phyloP scores from a whole-genome alignment of 2,888 invertebrate species.

The Himalopsyche kuldschensis region DNA sequence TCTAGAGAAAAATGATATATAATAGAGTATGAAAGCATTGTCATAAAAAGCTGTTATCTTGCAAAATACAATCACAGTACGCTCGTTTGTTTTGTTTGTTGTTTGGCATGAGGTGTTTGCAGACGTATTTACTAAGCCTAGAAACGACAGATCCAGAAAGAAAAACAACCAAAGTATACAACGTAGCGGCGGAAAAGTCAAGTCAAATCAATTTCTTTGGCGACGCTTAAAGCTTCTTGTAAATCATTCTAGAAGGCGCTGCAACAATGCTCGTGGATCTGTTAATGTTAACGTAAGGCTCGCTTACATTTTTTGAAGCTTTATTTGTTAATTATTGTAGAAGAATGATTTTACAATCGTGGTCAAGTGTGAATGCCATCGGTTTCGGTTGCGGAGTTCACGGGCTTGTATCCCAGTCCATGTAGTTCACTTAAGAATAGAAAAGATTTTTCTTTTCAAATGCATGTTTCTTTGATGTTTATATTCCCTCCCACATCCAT shows the following conservation, averaged over 20 bases:
- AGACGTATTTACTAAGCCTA: neutral
- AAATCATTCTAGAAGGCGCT: neutral
- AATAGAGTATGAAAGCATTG: neutral
- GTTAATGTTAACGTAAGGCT: neutral
- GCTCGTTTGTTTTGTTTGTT: neutral
- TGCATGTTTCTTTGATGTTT: too few relatives aligned
- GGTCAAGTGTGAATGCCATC: too few relatives aligned
- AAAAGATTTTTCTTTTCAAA: too few relatives aligned
- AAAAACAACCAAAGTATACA: neutral
- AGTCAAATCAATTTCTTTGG: neutral
- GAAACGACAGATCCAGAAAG: neutral
- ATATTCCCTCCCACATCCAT: too few relatives aligned
- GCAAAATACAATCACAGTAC: neutral
- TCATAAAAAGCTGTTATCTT: neutral
- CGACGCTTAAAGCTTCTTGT: neutral
- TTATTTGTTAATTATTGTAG: too few relatives aligned
- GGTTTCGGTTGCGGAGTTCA: too few relatives aligned
- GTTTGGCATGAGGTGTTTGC: neutral
- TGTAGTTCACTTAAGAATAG: too few relatives aligned
- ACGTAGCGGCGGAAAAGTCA: neutral
- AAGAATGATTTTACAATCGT: too few relatives aligned
- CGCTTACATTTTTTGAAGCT: neutral
- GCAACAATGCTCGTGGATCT: neutral
- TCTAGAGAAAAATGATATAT: neutral
- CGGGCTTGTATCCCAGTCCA: too few relatives aligned